A percentile compares a stretch with the other conserved stretches of the same genome.
These are phyloP conservation scores for Eulithis prunata DNA, from an alignment of 2,888 invertebrate genomes.

Conservation along the genomic window DNA sequence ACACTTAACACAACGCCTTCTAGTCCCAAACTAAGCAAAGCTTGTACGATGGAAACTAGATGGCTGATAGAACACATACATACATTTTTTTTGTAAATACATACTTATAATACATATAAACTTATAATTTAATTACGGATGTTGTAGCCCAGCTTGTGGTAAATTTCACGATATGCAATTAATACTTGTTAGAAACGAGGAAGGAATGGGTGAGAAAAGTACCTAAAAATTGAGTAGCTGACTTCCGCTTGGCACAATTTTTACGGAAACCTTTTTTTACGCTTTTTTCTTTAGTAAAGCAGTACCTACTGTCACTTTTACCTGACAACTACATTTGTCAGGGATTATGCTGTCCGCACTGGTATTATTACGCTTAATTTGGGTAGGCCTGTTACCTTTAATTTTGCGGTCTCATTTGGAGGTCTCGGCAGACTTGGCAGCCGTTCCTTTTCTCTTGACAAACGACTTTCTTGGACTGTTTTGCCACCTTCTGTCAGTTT, in stretches of 20 bases:
- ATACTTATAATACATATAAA: no score
- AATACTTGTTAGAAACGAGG: no score
- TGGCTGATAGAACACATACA: no score
- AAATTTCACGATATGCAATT: no score
- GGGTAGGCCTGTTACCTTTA: conserved; percentile 53
- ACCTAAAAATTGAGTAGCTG: no score
- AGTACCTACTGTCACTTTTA: conserved; percentile 8
- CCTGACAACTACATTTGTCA: conserved; percentile 37
- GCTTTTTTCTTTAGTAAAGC: not conserved
- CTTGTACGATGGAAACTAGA: no score
- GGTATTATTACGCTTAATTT: conserved; percentile 49
- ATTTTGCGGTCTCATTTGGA: conserved; percentile 41
- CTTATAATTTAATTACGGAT: no score
- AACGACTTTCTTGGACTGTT: conserved; percentile 54
- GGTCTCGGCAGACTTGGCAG: conserved; percentile 19
- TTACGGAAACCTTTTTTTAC: not conserved
- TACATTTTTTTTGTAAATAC: no score
- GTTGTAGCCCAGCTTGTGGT: no score
- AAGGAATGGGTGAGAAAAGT: no score
- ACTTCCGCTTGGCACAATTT: not conserved
- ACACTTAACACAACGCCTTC: no score
- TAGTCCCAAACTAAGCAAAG: no score
- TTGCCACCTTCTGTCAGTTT: conserved; percentile 62
- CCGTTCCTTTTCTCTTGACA: conserved; percentile 29
- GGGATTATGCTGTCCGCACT: conserved; percentile 45